phyloP scores from a whole-genome alignment of 2,113 vertebrate genomes.

The Stegastes partitus region DNA sequence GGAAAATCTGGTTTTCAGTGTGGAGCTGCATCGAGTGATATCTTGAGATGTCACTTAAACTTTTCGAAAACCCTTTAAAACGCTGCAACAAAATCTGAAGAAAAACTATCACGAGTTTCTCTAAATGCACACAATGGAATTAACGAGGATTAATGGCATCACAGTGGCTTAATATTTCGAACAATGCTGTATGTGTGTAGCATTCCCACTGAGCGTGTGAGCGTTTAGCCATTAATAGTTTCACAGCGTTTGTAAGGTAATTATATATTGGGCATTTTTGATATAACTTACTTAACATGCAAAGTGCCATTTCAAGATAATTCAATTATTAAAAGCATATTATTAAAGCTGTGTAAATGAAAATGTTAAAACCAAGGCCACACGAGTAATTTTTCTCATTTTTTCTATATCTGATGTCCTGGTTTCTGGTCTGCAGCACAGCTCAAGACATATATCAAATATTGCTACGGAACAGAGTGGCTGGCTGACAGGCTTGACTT shows the following conservation, averaged over 20 bases:
- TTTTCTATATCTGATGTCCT: neutral
- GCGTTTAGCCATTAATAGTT: slow-evolving; percentile 26
- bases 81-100: neutral
- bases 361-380: slow-evolving; percentile 22
- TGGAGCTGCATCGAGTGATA: neutral
- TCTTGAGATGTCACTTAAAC: neutral
- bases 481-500: slow-evolving; percentile 13
- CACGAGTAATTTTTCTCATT: neutral
- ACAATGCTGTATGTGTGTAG: neutral
- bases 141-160: slow-evolving; percentile 38
- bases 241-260: slow-evolving; percentile 43
- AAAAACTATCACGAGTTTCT: neutral
- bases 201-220: slow-evolving; percentile 8
- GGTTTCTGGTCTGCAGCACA: neutral
- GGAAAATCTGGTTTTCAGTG: neutral
- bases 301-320: slow-evolving; percentile 44
- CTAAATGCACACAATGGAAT: slow-evolving; percentile 6
- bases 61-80: neutral
- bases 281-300: slow-evolving; percentile 45
- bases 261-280: slow-evolving; percentile 43
- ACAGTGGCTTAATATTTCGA: slow-evolving; percentile 34
- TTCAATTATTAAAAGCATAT: slow-evolving; percentile 41
- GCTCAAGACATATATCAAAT: neutral
- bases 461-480: neutral
- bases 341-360: slow-evolving; percentile 17